These are phyloP conservation scores for Potorous gilbertii DNA, from an alignment of 2,797 vertebrate species.

Conservation along the genomic window DNA sequence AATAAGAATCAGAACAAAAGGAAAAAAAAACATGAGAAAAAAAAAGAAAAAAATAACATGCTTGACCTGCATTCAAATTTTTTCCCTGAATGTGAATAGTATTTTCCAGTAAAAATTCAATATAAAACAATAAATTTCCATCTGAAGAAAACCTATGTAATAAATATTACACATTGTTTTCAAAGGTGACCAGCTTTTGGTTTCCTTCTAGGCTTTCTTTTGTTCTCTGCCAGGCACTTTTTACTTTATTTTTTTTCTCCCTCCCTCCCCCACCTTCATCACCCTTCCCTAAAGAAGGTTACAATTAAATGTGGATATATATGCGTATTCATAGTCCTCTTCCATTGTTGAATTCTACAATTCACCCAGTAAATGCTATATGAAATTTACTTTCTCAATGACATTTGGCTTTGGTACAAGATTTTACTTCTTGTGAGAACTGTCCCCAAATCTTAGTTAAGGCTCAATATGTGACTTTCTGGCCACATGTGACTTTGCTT, in stretches of 20 bases:
- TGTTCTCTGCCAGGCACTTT: not conserved
- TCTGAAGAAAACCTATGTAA: not conserved
- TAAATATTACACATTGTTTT: not conserved
- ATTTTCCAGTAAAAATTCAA: not conserved
- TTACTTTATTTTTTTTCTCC: not conserved
- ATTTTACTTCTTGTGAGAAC: not conserved
- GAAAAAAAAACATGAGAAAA: no score
- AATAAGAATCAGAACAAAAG: no score
- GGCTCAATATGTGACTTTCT: rapidly evolving
- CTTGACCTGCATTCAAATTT: no score
- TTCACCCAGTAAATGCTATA: not conserved
- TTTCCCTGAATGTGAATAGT: no score
- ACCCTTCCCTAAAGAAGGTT: not conserved
- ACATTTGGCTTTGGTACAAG: not conserved
- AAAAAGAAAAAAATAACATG: no score
- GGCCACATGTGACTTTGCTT: rapidly evolving
- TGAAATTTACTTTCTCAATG: not conserved
- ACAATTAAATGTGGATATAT: not conserved
- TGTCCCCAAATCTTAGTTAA: not conserved
- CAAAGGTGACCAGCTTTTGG: not conserved
- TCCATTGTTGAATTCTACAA: not conserved
- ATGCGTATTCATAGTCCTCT: not conserved
- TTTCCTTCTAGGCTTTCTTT: not conserved
- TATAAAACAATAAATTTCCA: not conserved
- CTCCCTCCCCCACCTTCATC: not conserved